A percentile compares a stretch with the other conserved stretches of the same genome.
phyloP scores from a whole-genome alignment of 1,140 invertebrate genomes.

The Amphibalanus amphitrite region DNA sequence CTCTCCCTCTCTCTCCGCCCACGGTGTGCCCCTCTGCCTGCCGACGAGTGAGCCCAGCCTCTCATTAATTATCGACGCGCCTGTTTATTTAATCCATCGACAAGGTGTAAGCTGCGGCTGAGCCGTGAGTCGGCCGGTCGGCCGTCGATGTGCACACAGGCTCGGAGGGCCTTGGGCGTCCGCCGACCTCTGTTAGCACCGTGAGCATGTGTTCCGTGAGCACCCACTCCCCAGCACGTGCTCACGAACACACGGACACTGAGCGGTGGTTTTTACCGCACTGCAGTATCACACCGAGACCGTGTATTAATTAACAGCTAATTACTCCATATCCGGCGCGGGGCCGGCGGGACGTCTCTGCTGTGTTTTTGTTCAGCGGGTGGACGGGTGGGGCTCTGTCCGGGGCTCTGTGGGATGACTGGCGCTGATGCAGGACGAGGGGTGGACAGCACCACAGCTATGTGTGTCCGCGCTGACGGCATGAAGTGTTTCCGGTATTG shows the following conservation, averaged over 20 bases:
- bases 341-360: too few relatives aligned
- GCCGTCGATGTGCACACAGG: background rate
- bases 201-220: too few relatives aligned
- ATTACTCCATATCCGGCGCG: background rate
- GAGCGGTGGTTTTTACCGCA: background rate
- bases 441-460: too few relatives aligned
- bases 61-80: background rate
- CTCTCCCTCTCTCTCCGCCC: too few relatives aligned
- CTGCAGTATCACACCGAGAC: background rate
- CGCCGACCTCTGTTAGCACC: too few relatives aligned
- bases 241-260: background rate
- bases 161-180: too few relatives aligned
- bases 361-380: background rate
- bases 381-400: too few relatives aligned
- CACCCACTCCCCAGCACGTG: background rate
- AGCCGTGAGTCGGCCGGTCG: too few relatives aligned
- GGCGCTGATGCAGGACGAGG: too few relatives aligned
- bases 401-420: too few relatives aligned
- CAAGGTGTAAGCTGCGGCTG: background rate
- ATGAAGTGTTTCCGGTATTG: too few relatives aligned
- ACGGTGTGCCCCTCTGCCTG: background rate
- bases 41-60: background rate
- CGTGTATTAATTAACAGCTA: background rate
- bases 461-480: too few relatives aligned
- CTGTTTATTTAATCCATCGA: slow-evolving; percentile 2